Conservation (phyloP, 2,797 vertebrate species). For the Pantherophis vulpinus region DNA sequence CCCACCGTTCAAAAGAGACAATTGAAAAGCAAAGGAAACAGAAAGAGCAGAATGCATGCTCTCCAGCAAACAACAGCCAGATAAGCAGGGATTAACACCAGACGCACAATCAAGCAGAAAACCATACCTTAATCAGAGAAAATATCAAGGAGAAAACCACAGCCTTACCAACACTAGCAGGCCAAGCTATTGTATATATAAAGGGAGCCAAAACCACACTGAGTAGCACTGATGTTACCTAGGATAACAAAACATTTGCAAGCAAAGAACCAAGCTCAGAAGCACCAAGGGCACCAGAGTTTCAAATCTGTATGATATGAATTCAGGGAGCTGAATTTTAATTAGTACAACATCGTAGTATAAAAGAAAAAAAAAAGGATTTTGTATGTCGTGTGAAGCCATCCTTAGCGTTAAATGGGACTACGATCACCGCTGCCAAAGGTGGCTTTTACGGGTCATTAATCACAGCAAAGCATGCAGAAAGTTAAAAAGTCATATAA, state of each 20-base stretch:
- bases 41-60: not conserved
- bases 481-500: not conserved
- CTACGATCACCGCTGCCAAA: not conserved
- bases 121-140: not conserved
- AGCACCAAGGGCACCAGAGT: too few relatives aligned
- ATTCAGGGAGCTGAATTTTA: not conserved
- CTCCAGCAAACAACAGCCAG: not conserved
- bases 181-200: not conserved
- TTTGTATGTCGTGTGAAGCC: not conserved
- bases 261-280: too few relatives aligned
- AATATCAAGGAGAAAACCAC: not conserved
- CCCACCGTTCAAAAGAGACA: not conserved
- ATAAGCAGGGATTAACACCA: not conserved
- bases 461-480: not conserved
- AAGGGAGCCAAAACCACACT: not conserved
- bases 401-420: not conserved
- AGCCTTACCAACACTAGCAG: not conserved
- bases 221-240: not conserved
- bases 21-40: not conserved
- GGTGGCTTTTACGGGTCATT: not conserved
- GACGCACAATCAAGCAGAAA: not conserved
- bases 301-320: not conserved
- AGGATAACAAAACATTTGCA: not conserved
- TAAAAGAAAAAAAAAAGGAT: not conserved
- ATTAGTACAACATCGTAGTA: not conserved